A percentile compares a stretch with the other conserved stretches of the same genome.
These are phyloP conservation scores for Poecile montanus DNA, from an alignment of 2,797 vertebrate species.

Conservation along the genomic window DNA sequence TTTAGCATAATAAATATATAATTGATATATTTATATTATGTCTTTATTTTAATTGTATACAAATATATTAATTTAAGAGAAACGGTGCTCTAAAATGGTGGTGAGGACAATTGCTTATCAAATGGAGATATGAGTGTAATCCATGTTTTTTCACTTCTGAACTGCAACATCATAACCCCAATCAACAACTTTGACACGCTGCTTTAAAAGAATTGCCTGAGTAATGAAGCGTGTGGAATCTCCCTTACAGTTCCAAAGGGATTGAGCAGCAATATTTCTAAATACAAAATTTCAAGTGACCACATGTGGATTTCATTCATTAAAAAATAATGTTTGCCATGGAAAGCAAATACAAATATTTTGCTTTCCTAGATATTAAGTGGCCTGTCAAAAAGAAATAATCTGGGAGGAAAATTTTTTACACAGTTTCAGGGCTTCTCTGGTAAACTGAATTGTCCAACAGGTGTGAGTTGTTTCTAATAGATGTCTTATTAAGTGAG, in stretches of 20 bases:
- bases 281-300: not conserved
- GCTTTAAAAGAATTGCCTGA: not conserved
- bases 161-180: fast-evolving
- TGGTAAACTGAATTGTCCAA: not conserved
- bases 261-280: not conserved
- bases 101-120: not conserved
- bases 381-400: not conserved
- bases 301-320: not conserved
- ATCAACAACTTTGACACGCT: not conserved
- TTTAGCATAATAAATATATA: not conserved
- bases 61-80: not conserved
- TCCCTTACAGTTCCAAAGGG: not conserved
- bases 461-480: not conserved
- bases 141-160: not conserved
- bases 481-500: not conserved
- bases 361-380: not conserved
- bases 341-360: not conserved
- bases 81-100: not conserved
- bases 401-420: not conserved
- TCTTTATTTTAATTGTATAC: not conserved
- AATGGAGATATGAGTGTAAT: not conserved
- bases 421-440: not conserved
- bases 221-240: not conserved
- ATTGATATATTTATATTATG: not conserved
- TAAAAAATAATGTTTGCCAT: not conserved